phyloP scores from a whole-genome alignment of 2,888 invertebrate species.

The Netelia virgata region DNA sequence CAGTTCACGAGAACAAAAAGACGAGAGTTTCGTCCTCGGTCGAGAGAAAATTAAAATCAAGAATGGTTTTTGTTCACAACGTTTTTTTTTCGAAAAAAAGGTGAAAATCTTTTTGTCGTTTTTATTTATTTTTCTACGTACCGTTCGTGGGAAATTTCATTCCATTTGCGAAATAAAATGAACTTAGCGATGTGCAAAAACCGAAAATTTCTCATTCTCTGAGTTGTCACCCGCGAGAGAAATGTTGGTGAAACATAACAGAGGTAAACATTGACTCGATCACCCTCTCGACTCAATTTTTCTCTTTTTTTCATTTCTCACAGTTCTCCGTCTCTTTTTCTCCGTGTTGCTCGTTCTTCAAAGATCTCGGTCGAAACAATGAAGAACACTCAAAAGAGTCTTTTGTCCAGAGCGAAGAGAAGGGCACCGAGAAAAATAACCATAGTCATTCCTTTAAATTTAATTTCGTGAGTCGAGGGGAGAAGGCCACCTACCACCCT shows the following conservation, averaged over 20 bases:
- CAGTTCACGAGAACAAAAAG: constrained; percentile 16
- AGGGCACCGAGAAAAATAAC: constrained; percentile 76
- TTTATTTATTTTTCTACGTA: constrained; percentile 43
- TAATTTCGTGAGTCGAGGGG: constrained; percentile 73
- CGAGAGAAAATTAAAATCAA: not conserved
- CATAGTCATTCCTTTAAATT: constrained; percentile 83
- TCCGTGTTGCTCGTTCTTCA: constrained; percentile 66
- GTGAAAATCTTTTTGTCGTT: not conserved
- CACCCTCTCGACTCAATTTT: constrained; percentile 37
- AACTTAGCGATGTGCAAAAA: constrained; percentile 72
- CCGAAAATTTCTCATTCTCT: constrained; percentile 77
- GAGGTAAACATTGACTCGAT: constrained; percentile 19
- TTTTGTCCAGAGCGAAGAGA: constrained; percentile 75
- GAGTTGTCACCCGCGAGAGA: constrained; percentile 67
- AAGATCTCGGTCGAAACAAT: constrained; percentile 78
- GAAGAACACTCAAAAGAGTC: constrained; percentile 80
- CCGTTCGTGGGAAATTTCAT: constrained; percentile 27
- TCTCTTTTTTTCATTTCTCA: constrained; percentile 20
- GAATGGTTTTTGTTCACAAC: constrained; percentile 26
- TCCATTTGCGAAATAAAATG: constrained; percentile 60
- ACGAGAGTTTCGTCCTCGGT: constrained; percentile 5
- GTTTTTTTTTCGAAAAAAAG: not conserved
- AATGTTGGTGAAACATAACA: constrained; percentile 66
- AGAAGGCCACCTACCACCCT: constrained; percentile 12
- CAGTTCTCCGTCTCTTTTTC: constrained; percentile 4